These are phyloP conservation scores for Ypsolopha scabrella DNA, from an alignment of 2,888 invertebrate species.

Conservation along the genomic window DNA sequence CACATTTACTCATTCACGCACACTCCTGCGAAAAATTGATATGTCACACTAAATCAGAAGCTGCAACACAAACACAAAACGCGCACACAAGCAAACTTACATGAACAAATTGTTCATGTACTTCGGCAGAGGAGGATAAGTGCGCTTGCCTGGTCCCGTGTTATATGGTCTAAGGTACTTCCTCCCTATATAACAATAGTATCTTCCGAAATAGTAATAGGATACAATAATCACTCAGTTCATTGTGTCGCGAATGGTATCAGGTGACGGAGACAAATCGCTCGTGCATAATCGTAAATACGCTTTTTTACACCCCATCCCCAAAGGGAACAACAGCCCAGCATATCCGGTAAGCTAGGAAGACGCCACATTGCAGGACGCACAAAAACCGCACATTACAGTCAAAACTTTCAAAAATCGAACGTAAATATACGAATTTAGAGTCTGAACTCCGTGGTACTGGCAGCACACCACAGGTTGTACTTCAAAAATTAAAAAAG, in stretches of 20 bases:
- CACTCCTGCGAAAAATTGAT: too few species aligned
- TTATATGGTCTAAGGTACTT: constrained; percentile 3
- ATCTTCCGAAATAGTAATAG: constrained; percentile 27
- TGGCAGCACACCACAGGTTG: constrained; percentile 22
- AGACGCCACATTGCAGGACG: constrained; percentile 47
- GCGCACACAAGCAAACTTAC: too few species aligned
- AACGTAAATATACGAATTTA: neutral
- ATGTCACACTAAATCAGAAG: too few species aligned
- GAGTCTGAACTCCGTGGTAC: neutral
- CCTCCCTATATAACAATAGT: neutral
- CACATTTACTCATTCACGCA: too few species aligned
- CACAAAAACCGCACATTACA: constrained; percentile 50
- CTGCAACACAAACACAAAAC: too few species aligned
- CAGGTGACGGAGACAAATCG: constrained; percentile 61
- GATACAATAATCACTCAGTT: constrained; percentile 54
- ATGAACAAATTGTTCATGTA: too few species aligned
- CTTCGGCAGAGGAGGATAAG: too few species aligned
- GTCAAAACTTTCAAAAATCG: constrained; percentile 17
- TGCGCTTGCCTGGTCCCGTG: too few species aligned
- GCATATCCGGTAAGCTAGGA: constrained; percentile 53
- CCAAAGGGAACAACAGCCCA: constrained; percentile 25
- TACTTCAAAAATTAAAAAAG: constrained; percentile 52
- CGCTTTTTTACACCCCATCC: constrained; percentile 37
- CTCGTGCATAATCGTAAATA: constrained; percentile 65
- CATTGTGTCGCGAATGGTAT: constrained; percentile 42